A percentile compares a stretch with the other conserved stretches of the same genome.
These are phyloP conservation scores for Polypedilum pembai DNA, from an alignment of 1,140 invertebrate genomes.

Conservation along the genomic window DNA sequence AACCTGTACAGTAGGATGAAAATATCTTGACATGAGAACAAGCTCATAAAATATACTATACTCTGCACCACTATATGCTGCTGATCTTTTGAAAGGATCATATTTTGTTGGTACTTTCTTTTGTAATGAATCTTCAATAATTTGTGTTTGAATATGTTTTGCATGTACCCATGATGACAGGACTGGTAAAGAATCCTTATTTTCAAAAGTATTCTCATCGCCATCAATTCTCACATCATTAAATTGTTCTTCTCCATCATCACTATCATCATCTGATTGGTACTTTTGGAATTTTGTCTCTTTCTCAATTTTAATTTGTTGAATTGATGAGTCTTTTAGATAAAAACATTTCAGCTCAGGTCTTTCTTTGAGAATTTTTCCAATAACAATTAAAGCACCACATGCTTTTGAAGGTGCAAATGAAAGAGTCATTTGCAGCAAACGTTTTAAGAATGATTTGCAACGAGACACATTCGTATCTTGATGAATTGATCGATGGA, in stretches of 20 bases:
- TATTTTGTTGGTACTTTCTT: conserved; percentile 46
- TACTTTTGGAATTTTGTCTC: not conserved
- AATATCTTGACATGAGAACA: conserved; percentile 61
- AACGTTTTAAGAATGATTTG: conserved; percentile 80
- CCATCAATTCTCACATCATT: conserved; percentile 47
- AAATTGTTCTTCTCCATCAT: conserved; percentile 50
- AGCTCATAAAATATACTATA: conserved; percentile 65
- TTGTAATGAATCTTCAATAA: conserved; percentile 33
- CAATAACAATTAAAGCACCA: conserved; percentile 40
- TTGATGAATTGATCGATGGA: conserved; percentile 74
- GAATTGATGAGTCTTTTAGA: not conserved
- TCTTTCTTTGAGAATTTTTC: conserved; percentile 40
- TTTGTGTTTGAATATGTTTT: conserved; percentile 32
- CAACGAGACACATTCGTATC: conserved; percentile 66
- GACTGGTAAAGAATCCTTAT: conserved; percentile 33
- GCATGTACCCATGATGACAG: conserved; percentile 39
- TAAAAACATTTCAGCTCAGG: conserved; percentile 33
- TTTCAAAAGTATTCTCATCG: conserved; percentile 37
- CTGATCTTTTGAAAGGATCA: conserved; percentile 72
- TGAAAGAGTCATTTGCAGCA: conserved; percentile 64
- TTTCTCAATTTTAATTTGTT: not conserved
- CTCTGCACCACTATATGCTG: conserved; percentile 68
- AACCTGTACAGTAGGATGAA: conserved; percentile 82
- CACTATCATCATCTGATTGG: conserved; percentile 41
- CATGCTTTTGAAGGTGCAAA: conserved; percentile 38